phyloP scores from a whole-genome alignment of 2,888 invertebrate species.

The Argyresthia goedartella region DNA sequence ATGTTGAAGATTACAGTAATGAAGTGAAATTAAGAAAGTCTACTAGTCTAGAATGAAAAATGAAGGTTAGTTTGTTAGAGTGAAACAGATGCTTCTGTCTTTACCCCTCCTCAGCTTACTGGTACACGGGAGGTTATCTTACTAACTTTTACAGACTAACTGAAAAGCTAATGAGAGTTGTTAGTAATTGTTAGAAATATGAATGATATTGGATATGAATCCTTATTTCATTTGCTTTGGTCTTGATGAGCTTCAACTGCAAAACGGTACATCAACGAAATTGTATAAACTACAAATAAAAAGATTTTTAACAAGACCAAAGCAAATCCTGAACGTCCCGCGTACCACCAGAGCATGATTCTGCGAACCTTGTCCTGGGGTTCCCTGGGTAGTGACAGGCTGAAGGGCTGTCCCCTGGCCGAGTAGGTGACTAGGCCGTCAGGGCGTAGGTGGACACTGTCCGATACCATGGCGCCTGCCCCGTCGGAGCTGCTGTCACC shows the following conservation, averaged over 20 bases:
- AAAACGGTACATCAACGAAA: too few species aligned
- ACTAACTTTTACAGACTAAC: conserved; percentile 23
- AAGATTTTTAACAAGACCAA: neutral
- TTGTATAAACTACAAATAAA: neutral
- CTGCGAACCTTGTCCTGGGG: conserved; percentile 40
- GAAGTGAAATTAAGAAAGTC: neutral
- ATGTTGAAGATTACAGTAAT: neutral
- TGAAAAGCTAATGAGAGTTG: conserved; percentile 34
- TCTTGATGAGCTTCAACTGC: neutral
- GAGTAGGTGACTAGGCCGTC: conserved; percentile 41
- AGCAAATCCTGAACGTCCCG: conserved; percentile 27
- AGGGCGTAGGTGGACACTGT: conserved; percentile 24
- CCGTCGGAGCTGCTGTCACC: conserved; percentile 74
- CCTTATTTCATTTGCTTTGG: neutral
- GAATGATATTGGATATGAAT: neutral
- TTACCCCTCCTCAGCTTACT: conserved; percentile 52
- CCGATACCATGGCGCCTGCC: conserved; percentile 24
- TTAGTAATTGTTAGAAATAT: conserved; percentile 18
- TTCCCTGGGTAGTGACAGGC: conserved; percentile 81
- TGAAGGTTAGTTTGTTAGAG: neutral
- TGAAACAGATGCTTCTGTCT: conserved; percentile 18
- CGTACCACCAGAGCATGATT: conserved; percentile 18
- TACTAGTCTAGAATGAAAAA: neutral
- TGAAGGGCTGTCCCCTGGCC: conserved; percentile 76
- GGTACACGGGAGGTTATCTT: conserved; percentile 46